Conservation (phyloP, 2,797 vertebrate species). For the Avahi laniger region DNA sequence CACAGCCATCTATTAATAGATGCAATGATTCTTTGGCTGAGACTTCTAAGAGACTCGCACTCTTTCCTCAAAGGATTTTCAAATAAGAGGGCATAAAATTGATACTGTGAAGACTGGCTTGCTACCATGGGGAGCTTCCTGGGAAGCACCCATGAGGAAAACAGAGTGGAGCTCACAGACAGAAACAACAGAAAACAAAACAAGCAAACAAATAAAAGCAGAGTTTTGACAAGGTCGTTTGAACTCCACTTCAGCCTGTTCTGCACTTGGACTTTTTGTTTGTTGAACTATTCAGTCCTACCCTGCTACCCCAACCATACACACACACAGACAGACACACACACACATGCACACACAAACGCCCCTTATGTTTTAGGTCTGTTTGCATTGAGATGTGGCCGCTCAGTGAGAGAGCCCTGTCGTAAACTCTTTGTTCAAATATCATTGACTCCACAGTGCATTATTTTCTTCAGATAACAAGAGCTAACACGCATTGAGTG, state of each 20-base stretch:
- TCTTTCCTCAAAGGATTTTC: neutral
- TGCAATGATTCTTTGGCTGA: neutral
- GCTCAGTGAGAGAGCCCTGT: neutral
- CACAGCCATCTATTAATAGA: neutral
- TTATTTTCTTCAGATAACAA: neutral
- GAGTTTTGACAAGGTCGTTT: neutral
- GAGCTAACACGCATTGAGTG: neutral
- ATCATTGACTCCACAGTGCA: neutral
- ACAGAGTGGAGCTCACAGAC: neutral
- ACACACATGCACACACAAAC: fast-evolving
- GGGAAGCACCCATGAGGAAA: neutral
- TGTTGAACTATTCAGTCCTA: neutral
- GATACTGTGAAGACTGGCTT: neutral
- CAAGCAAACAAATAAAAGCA: neutral
- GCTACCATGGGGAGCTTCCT: neutral
- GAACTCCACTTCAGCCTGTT: neutral
- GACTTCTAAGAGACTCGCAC: neutral
- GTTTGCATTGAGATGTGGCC: neutral
- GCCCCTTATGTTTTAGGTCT: neutral
- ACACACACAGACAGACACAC: neutral
- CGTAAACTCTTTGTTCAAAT: neutral
- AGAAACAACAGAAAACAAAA: neutral
- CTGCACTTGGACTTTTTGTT: neutral
- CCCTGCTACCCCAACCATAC: fast-evolving
- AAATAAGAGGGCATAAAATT: neutral